phyloP scores from a whole-genome alignment of 2,888 invertebrate genomes.

The Tetragonisca angustula region DNA sequence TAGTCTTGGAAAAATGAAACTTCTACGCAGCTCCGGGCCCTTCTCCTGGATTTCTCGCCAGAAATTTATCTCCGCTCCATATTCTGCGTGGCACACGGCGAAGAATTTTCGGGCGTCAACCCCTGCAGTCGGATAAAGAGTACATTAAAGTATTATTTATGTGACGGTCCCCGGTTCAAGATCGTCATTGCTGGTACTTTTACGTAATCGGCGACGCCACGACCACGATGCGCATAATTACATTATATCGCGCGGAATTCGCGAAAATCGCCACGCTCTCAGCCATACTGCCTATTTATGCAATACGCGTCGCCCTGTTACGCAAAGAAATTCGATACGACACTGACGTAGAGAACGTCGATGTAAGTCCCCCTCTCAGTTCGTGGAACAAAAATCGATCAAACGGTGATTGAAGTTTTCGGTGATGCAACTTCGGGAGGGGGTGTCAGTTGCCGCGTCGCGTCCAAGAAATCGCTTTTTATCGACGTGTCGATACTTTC shows the following conservation, averaged over 20 bases:
- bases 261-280: slow-evolving; percentile 12
- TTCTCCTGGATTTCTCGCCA: no score
- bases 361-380: neutral
- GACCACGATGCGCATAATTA: slow-evolving; percentile 5
- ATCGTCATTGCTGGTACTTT: slow-evolving; percentile 12
- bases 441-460: neutral
- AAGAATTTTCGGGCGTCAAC: slow-evolving; percentile 35
- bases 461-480: neutral
- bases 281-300: neutral
- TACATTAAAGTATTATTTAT: slow-evolving; percentile 44
- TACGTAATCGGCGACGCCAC: slow-evolving; percentile 18
- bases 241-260: slow-evolving; percentile 3
- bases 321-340: neutral
- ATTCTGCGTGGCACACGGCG: neutral
- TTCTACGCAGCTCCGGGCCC: neutral
- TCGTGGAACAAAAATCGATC: neutral
- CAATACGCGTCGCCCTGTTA: neutral
- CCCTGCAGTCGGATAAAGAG: slow-evolving; percentile 15
- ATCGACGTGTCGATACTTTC: neutral
- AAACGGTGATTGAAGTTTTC: slow-evolving; percentile 3
- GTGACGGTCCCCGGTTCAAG: slow-evolving; percentile 35
- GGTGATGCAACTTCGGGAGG: neutral
- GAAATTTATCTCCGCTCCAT: neutral
- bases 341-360: neutral
- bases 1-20: no score